These are phyloP conservation scores for Epinotia bilunana DNA, from an alignment of 2,888 invertebrate genomes.

Conservation along the genomic window DNA sequence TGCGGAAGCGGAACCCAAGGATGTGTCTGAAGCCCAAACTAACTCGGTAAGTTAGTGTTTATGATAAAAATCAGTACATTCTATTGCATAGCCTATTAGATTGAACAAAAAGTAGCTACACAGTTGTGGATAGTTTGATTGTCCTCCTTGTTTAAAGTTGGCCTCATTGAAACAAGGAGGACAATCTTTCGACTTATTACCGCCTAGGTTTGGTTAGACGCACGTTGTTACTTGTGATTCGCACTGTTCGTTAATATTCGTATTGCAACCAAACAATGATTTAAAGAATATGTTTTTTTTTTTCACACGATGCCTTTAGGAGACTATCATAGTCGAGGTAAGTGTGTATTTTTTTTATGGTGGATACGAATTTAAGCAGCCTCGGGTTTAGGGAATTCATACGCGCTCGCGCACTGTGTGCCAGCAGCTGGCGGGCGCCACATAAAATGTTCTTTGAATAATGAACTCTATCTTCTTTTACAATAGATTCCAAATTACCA, in stretches of 20 bases:
- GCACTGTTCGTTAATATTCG: not conserved
- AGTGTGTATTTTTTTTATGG: not conserved
- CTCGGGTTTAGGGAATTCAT: too few relatives aligned
- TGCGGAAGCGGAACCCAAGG: constrained; percentile 65
- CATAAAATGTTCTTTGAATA: too few relatives aligned
- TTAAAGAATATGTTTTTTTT: not conserved
- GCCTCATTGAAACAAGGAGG: too few relatives aligned
- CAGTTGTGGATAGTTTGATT: too few relatives aligned
- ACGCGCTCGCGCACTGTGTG: too few relatives aligned
- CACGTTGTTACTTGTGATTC: not conserved
- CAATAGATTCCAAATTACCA: too few relatives aligned
- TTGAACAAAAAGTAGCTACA: not conserved
- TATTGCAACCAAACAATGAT: not conserved
- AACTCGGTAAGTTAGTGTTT: constrained; percentile 3
- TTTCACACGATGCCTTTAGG: not conserved
- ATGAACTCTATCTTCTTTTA: too few relatives aligned
- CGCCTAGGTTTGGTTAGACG: not conserved
- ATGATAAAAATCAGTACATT: not conserved
- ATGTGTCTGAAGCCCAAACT: constrained; percentile 40
- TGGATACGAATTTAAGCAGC: too few relatives aligned
- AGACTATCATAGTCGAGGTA: not conserved
- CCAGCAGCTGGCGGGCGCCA: too few relatives aligned
- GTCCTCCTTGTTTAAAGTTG: too few relatives aligned
- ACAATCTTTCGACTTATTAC: not conserved
- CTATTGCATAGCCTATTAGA: not conserved